Evolutionary conservation across 35 echinoderm and acorn worm species (phyloP).

Genomic region (Apostichopus japonicus): DNA sequence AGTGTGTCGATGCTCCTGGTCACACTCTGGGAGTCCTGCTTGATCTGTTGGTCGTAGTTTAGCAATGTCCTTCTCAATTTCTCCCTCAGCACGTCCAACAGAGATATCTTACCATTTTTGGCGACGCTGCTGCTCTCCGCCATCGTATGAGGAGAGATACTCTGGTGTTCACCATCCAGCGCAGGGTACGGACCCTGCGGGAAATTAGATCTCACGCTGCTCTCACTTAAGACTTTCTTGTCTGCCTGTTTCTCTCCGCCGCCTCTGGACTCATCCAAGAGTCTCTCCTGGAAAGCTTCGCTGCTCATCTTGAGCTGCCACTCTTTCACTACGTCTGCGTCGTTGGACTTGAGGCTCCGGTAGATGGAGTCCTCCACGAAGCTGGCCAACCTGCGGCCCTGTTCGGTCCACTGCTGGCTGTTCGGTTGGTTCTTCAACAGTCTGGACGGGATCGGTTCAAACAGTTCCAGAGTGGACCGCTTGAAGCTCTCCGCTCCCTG

Average conservation of each 20-base stretch:
- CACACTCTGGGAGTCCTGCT: constrained; percentile 44
- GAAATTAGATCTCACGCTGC: not conserved
- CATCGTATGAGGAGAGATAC: not conserved
- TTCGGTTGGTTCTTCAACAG: constrained; percentile 31
- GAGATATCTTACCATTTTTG: constrained; percentile 54
- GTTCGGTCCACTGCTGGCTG: constrained; percentile 51
- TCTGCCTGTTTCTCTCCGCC: not conserved
- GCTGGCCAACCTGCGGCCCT: constrained; percentile 33
- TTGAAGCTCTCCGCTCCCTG: constrained; percentile 23
- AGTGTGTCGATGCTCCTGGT: constrained; percentile 57
- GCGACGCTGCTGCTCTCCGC: constrained; percentile 15
- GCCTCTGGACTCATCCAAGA: not conserved
- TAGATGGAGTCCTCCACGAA: constrained; percentile 61
- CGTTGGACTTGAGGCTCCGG: constrained; percentile 50
- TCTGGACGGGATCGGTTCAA: constrained; percentile 49
- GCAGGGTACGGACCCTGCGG: not conserved
- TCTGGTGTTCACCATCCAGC: not conserved
- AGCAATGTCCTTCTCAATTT: constrained; percentile 33
- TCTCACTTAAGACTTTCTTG: not conserved
- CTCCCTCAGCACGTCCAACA: constrained; percentile 50
- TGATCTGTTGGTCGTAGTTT: constrained; percentile 54
- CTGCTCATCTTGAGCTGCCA: constrained; percentile 51
- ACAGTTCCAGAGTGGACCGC: constrained; percentile 41
- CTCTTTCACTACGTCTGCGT: constrained; percentile 47
- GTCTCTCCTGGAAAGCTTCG: not conserved